These are phyloP conservation scores for Trididemnum clinides DNA, from an alignment of 23 tunicate genomes.

Conservation along the genomic window DNA sequence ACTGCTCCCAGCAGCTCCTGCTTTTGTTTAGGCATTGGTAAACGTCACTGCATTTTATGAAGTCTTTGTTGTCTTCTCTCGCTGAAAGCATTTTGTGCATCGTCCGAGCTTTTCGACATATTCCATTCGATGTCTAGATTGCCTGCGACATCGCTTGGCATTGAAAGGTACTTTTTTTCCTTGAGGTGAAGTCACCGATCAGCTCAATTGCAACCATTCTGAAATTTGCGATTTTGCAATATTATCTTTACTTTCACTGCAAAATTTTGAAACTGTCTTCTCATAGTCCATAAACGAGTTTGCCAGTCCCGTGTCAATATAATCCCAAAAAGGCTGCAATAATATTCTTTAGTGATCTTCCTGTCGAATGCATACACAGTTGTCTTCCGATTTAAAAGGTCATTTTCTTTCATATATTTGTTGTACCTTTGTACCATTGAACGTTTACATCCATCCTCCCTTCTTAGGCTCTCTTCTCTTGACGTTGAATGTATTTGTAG, in stretches of 20 bases:
- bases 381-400: background rate
- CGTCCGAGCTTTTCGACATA: background rate
- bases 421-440: background rate
- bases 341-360: background rate
- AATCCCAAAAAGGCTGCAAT: background rate
- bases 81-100: background rate
- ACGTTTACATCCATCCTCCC: background rate
- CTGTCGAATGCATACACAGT: background rate
- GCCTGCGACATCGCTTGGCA: background rate
- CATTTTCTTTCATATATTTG: background rate
- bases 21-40: background rate
- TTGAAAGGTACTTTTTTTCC: background rate
- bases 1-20: background rate
- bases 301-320: background rate
- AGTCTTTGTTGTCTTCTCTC: background rate
- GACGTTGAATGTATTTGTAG: background rate
- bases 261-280: background rate
- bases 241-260: background rate
- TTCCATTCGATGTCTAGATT: background rate
- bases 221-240: background rate
- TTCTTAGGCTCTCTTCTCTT: background rate
- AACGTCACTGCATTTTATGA: background rate
- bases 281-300: background rate
- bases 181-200: background rate
- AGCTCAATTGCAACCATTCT: background rate